Percentiles rank a stretch among this genome's conserved stretches.
Evolutionary conservation across 2,888 invertebrate species (phyloP).

Genomic region (Stenotaenia linearis): DNA sequence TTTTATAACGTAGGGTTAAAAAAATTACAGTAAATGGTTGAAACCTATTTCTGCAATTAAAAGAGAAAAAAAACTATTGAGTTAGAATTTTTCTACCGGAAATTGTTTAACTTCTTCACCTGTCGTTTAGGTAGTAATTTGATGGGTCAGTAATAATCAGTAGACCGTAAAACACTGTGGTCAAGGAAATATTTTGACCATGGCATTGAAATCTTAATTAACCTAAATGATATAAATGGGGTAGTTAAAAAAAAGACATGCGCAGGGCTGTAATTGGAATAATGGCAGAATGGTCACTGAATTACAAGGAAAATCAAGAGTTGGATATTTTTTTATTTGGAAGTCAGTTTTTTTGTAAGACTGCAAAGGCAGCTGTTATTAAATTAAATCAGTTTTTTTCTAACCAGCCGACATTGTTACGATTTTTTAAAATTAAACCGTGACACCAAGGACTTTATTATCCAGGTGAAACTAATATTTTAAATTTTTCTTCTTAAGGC

Average conservation of each 20-base stretch:
- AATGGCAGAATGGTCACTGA: not conserved
- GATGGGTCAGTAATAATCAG: not conserved
- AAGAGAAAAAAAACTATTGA: not conserved
- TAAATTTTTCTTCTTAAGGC: no score
- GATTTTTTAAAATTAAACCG: no score
- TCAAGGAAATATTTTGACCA: slow-evolving; percentile 1
- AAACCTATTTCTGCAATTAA: not conserved
- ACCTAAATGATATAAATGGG: not conserved
- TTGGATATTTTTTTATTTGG: no score
- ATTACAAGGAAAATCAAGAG: not conserved
- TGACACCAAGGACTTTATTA: no score
- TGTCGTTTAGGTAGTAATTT: not conserved
- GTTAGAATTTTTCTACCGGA: no score
- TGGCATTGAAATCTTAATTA: not conserved
- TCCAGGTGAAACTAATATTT: no score
- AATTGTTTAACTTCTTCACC: not conserved
- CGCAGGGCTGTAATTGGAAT: not conserved
- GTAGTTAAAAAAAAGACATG: not conserved
- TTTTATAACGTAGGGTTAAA: not conserved
- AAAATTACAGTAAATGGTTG: no score
- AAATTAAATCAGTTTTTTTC: no score
- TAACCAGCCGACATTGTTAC: no score
- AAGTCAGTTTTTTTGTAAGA: no score
- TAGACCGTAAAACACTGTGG: not conserved
- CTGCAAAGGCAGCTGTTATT: no score